Base-by-base conservation (phyloP, 2,113 vertebrate species). In the Chrysochloris asiatica region DNA sequence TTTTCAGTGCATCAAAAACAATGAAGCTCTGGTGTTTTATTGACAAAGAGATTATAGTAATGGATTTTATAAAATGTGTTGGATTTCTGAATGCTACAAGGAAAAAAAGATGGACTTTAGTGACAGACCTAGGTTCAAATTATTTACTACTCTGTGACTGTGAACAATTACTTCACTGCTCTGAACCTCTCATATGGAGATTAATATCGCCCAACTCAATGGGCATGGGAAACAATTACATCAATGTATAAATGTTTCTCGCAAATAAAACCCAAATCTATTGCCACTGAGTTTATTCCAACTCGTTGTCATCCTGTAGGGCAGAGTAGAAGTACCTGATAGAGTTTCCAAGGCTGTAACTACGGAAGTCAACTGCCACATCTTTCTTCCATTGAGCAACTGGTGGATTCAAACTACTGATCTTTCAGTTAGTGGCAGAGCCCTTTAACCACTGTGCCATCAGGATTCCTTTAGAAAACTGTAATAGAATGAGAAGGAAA, bases 401-500 rank as follows among this genome's bases (percentile, higher is more conserved):
- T 69, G 36, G n/a, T 36, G 21, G 21, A 6, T 38, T 69, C n/a
- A 22, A 21, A 17, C 36, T 22, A 8, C 67, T 10, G 3, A 38
- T 7, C 19, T 69, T 69, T 38, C 3, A 3, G 16, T 69, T 38
- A 22, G 67, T 19, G 38, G 8, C 8, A 8, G 19, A 69, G 33
- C 9, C 8, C 6, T 69, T 69, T 21, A 36, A 38, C 67, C 8
- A 21, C 6, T 9, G 36, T 9, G 4, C n/a, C 2, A 69, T 2
- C 7, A 38, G 67, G 36, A 8, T 6, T 33, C n/a, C 16, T 10
- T 59, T 28, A 86, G 38, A 36, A 19, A 45, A 76, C 22, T 82
- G 28, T 63, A 59, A 54, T 41, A 54, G 11, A 33, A 73, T 91
- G 71, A 91, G 6, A 92, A 63, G 28, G 65, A 94, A 91, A 72